Conservation (phyloP, 2,888 invertebrate genomes). For the Gryllus longicercus region DNA sequence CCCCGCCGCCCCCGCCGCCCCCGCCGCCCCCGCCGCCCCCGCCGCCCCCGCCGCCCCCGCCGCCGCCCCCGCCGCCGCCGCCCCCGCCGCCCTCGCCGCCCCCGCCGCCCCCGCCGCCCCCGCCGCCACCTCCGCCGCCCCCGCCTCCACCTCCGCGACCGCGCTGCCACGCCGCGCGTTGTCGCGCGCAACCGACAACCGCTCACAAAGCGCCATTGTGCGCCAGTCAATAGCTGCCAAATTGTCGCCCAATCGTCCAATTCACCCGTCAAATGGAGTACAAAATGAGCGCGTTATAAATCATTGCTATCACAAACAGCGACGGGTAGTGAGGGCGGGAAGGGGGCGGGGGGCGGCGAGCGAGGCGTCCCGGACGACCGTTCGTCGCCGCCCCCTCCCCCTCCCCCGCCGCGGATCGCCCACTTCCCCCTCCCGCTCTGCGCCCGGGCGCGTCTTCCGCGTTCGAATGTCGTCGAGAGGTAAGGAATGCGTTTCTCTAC, state of each 20-base stretch:
- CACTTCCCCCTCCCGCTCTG: no score
- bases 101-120: neutral
- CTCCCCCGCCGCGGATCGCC: no score
- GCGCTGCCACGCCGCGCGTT: neutral
- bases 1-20: neutral
- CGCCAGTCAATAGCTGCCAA: slow-evolving; percentile 5
- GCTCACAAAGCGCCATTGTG: slow-evolving; percentile 17
- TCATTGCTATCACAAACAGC: slow-evolving; percentile 17
- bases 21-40: neutral
- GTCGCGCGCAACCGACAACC: neutral
- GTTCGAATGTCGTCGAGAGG: no score
- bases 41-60: no score
- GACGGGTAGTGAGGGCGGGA: neutral
- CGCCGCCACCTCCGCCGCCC: neutral
- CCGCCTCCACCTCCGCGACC: neutral
- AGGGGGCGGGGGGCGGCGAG: neutral
- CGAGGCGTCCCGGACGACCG: neutral
- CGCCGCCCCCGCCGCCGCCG: no score
- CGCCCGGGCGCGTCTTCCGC: no score
- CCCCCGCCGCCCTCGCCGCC: no score
- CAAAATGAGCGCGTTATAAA: slow-evolving; percentile 17
- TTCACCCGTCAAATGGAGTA: slow-evolving; percentile 17
- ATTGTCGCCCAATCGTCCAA: slow-evolving; percentile 17
- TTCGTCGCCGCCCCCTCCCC: neutral
- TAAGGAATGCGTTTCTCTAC: no score